phyloP scores from a whole-genome alignment of 2,888 invertebrate genomes.

The Apamea sordens region DNA sequence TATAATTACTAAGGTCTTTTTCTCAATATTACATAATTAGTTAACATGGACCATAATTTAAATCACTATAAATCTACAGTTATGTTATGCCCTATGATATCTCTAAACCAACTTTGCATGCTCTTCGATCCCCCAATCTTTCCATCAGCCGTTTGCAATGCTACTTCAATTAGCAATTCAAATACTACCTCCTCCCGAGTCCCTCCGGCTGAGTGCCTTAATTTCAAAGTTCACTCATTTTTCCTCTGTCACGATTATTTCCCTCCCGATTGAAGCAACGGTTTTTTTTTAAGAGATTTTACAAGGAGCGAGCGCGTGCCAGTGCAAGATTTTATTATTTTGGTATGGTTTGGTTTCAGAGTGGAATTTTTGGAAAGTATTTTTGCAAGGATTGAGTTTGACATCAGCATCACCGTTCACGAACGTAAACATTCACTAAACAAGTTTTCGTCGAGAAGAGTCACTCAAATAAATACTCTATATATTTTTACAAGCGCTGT shows the following conservation, averaged over 20 bases:
- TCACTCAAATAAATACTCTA: background rate
- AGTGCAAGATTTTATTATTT: slow-evolving; percentile 31
- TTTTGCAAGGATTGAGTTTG: background rate
- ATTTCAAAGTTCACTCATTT: slow-evolving; percentile 56
- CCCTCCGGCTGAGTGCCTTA: slow-evolving; percentile 57
- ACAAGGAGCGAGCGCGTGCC: slow-evolving; percentile 17
- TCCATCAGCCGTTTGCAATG: slow-evolving; percentile 54
- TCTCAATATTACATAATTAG: background rate
- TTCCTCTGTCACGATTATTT: slow-evolving; percentile 49
- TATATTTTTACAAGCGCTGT: no score
- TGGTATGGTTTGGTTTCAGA: background rate
- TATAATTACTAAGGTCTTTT: background rate
- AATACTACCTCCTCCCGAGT: slow-evolving; percentile 65
- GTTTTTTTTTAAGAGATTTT: slow-evolving; percentile 18
- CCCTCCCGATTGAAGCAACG: slow-evolving; percentile 33
- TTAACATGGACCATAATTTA: background rate
- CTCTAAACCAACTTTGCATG: background rate
- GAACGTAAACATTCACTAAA: background rate
- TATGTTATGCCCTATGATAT: background rate
- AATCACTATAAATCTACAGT: background rate
- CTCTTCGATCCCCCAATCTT: slow-evolving; percentile 46
- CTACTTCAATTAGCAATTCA: slow-evolving; percentile 79
- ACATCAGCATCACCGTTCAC: background rate
- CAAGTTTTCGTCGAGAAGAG: background rate
- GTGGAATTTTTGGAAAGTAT: background rate